Evolutionary conservation across 2,797 vertebrate species (phyloP).

Genomic region (Rhodeus uyekii): DNA sequence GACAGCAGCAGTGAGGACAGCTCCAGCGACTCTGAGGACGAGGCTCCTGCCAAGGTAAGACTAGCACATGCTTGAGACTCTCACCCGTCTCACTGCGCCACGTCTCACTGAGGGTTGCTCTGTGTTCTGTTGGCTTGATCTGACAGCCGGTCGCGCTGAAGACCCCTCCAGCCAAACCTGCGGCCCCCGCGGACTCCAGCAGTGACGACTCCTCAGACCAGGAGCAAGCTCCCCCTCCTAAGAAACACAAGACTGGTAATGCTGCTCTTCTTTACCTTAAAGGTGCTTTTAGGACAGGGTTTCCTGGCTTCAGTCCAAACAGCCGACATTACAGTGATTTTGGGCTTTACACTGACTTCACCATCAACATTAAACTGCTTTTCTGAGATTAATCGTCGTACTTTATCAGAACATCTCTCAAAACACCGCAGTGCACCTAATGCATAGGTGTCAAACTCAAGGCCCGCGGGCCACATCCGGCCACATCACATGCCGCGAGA

Average conservation of each 20-base stretch:
- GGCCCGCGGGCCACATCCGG: too few relatives aligned
- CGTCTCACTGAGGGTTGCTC: too few relatives aligned
- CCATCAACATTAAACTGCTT: background rate
- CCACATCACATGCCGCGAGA: too few relatives aligned
- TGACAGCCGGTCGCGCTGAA: constrained; percentile 67
- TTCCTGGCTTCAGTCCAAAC: background rate
- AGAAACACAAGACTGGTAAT: constrained; percentile 77
- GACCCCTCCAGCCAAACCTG: constrained; percentile 47
- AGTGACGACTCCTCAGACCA: constrained; percentile 79
- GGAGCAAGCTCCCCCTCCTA: constrained; percentile 76
- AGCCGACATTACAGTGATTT: background rate
- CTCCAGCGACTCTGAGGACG: constrained; percentile 76
- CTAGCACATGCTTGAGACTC: too few relatives aligned
- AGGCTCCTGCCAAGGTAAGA: constrained; percentile 72
- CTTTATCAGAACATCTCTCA: background rate
- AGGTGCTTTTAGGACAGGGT: too few relatives aligned
- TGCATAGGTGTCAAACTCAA: too few relatives aligned
- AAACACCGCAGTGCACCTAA: too few relatives aligned
- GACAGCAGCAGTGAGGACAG: constrained; percentile 77
- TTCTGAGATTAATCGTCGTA: too few relatives aligned
- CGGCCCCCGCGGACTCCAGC: constrained; percentile 68
- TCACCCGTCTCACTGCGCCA: too few relatives aligned
- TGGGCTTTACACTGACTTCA: background rate
- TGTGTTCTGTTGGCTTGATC: too few relatives aligned
- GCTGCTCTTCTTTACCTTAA: background rate